These are phyloP conservation scores for Eulithis prunata DNA, from an alignment of 2,888 invertebrate genomes.

Conservation along the genomic window DNA sequence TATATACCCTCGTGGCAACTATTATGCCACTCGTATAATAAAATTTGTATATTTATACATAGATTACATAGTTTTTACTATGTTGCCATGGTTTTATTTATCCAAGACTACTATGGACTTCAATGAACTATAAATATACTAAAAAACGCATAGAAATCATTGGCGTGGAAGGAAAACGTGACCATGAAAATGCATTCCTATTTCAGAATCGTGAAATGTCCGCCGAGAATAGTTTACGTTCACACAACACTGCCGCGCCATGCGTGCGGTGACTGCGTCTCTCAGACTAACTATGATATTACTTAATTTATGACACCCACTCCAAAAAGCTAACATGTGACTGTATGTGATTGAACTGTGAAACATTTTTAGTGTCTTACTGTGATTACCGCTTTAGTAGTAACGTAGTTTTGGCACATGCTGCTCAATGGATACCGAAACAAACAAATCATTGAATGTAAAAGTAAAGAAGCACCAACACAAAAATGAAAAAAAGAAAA, in stretches of 20 bases:
- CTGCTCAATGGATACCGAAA: constrained; percentile 76
- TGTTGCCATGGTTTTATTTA: constrained; percentile 3
- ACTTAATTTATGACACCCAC: constrained; percentile 58
- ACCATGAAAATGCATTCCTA: constrained; percentile 42
- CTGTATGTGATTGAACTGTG: constrained; percentile 56
- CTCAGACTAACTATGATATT: constrained; percentile 61
- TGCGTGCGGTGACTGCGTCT: constrained; percentile 65
- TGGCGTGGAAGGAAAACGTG: constrained; percentile 41
- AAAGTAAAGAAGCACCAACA: constrained; percentile 60
- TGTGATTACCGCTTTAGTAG: constrained; percentile 50
- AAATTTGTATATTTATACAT: neutral
- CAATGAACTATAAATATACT: constrained; percentile 5
- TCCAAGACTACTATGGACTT: constrained; percentile 33
- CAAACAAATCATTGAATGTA: constrained; percentile 54
- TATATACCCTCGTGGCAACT: neutral
- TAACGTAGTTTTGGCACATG: constrained; percentile 60
- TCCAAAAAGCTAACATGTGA: constrained; percentile 67
- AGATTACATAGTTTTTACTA: neutral
- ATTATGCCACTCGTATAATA: neutral
- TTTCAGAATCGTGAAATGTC: constrained; percentile 68
- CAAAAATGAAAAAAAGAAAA: constrained; percentile 77
- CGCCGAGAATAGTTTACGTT: constrained; percentile 53
- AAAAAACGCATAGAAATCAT: constrained; percentile 10
- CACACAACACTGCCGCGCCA: constrained; percentile 54
- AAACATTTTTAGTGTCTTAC: constrained; percentile 53